Conservation (phyloP, 37 sponge, comb jelly and placozoan genomes). For the Chondrosia reniformis region DNA sequence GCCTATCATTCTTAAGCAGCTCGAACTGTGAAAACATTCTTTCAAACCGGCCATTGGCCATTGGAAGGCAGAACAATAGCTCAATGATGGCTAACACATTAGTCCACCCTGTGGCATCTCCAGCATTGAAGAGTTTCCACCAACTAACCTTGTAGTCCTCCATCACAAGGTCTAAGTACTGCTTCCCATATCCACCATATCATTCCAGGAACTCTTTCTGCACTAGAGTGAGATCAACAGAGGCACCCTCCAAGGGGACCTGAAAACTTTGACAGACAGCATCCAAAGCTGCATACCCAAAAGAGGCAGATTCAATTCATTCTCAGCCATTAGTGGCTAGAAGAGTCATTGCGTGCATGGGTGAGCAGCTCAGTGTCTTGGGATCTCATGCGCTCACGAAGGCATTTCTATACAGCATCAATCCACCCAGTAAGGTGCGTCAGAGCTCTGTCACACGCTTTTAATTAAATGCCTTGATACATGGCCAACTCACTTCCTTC, state of each 20-base stretch:
- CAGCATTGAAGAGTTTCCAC: slow-evolving; percentile 60
- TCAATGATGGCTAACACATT: slow-evolving; percentile 47
- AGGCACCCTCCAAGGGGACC: slow-evolving; percentile 34
- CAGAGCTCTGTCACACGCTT: background rate
- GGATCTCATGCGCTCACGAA: slow-evolving; percentile 27
- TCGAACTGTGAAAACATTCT: slow-evolving; percentile 55
- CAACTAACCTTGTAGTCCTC: slow-evolving; percentile 37
- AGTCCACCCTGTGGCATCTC: slow-evolving; percentile 40
- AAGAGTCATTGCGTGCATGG: slow-evolving; percentile 44
- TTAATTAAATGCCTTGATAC: slow-evolving; percentile 35
- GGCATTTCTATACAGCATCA: slow-evolving; percentile 32
- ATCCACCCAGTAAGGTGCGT: background rate
- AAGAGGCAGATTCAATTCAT: slow-evolving; percentile 13
- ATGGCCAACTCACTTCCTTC: background rate
- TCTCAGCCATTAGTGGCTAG: slow-evolving; percentile 75
- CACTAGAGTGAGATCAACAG: background rate
- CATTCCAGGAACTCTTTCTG: slow-evolving; percentile 58
- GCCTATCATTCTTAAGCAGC: slow-evolving; percentile 35
- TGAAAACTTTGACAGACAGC: slow-evolving; percentile 16
- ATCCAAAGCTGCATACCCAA: slow-evolving; percentile 44
- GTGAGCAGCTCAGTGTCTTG: slow-evolving; percentile 40
- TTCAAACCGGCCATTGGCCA: slow-evolving; percentile 60
- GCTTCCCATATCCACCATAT: slow-evolving; percentile 42
- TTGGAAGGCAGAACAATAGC: slow-evolving; percentile 45
- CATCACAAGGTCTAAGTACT: slow-evolving; percentile 26